Evolutionary conservation across 23 tunicate species (phyloP), one percentile per base, ranked within the genome.

Genomic region (Halocynthia aurantium): DNA sequence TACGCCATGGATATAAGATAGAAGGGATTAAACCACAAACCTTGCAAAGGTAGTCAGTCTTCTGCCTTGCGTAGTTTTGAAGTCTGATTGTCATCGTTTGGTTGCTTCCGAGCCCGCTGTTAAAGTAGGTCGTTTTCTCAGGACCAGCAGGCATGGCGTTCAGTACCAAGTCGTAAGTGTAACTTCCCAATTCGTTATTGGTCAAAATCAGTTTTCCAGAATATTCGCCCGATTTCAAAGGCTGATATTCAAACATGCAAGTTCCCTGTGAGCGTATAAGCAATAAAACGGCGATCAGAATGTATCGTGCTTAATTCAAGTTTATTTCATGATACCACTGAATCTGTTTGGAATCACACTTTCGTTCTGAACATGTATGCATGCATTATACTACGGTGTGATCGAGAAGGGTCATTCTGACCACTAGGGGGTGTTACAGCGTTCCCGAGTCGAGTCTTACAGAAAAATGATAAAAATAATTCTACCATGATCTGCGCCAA

Each of bases 41-140:
- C 91, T 94, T 94, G 90, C 90, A 88, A 71, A 53, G 53, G 79
- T 83, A 94, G 40, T 94, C 99, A 15, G 99, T 88, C 76, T 88
- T 88, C 78, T 89, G 91, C 19, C 88, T 71, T 6, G 99, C 99
- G 55, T 80, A 81, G 73, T 88, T 94, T 56, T 84, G 89, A 75
- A 94, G 88, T 57, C 75, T 84, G 69, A 94, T 94, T 58, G 85
- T 94, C 4, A 84, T 60, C 5, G 73, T 53, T 52, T 94, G 96
- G 66, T 63, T 81, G 62, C 71, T 64, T 2, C 99, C 99, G 44
- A 94, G 75, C 5, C 52, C 56, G 53, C 78, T 65, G 57, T 83
- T 77, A 69, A 94, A 94, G 64, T 84, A 81, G 19, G 91, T 88
- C 54, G 88, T 75, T 64, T 84, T 84, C 76, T 94, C 99, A 6